Conservation (phyloP, 2,888 invertebrate genomes). For the Ischnura elegans region DNA sequence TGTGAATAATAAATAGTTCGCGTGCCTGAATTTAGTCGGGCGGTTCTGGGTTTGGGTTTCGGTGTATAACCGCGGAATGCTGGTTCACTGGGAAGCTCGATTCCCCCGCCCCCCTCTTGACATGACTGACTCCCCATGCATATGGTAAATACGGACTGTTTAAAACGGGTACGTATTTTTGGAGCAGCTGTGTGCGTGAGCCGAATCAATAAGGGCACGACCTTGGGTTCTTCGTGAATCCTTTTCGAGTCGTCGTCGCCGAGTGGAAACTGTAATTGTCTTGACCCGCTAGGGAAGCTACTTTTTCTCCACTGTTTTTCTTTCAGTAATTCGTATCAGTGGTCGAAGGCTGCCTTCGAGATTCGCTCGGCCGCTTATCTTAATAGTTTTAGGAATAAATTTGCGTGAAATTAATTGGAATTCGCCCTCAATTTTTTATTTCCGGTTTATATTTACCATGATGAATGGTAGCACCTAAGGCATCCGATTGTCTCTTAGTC, state of each 20-base stretch:
- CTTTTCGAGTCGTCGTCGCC: background rate
- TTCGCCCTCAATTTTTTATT: background rate
- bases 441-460: background rate
- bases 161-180: background rate
- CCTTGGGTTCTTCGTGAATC: conserved; percentile 1
- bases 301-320: background rate
- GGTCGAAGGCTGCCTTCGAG: background rate
- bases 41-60: background rate
- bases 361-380: background rate
- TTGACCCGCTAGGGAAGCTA: background rate
- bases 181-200: conserved; percentile 19
- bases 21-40: background rate
- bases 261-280: conserved; percentile 16
- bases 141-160: background rate
- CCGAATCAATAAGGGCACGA: background rate
- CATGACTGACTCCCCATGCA: background rate
- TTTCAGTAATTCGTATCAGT: background rate
- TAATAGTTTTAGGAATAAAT: background rate
- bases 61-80: background rate
- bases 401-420: background rate
- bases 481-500: too few relatives aligned
- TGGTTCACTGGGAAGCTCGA: background rate
- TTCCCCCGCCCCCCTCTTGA: background rate
- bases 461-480: too few relatives aligned
- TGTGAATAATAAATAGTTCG: background rate